A percentile compares a stretch with the other conserved stretches of the same genome.
phyloP scores from a whole-genome alignment of 2,113 vertebrate genomes.

The Tauraco erythrolophus region DNA sequence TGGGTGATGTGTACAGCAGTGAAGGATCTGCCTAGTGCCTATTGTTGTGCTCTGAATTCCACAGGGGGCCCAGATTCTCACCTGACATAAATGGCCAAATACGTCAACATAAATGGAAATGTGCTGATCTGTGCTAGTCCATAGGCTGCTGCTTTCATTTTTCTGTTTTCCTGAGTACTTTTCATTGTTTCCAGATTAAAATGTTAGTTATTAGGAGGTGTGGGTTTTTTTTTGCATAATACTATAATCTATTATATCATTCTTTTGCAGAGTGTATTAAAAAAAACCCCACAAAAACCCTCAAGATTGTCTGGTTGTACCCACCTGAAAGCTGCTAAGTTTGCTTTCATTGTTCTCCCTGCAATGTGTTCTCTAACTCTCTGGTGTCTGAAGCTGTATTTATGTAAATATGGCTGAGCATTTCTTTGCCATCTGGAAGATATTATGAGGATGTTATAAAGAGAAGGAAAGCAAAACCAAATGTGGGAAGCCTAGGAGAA shows the following conservation, averaged over 20 bases:
- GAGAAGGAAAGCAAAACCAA: background rate
- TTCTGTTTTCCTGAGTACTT: background rate
- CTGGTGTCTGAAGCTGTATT: background rate
- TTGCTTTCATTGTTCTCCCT: background rate
- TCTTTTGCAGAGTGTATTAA: background rate
- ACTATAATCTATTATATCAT: background rate
- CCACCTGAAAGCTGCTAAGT: background rate
- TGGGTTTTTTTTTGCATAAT: background rate
- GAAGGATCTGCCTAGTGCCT: background rate
- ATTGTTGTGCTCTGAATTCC: background rate
- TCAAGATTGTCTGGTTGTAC: background rate
- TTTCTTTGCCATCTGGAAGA: conserved; percentile 1
- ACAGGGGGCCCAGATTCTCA: background rate
- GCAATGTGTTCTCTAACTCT: background rate
- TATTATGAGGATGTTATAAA: background rate
- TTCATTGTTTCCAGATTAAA: background rate
- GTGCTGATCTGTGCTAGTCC: background rate
- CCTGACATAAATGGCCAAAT: background rate
- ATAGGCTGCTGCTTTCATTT: background rate
- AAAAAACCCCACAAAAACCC: background rate
- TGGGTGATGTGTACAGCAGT: background rate
- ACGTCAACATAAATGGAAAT: background rate
- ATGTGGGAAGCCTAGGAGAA: background rate
- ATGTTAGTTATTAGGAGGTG: background rate
- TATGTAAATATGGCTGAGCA: background rate